phyloP scores from a whole-genome alignment of 2,888 invertebrate genomes.

The Leucophora obtusa region DNA sequence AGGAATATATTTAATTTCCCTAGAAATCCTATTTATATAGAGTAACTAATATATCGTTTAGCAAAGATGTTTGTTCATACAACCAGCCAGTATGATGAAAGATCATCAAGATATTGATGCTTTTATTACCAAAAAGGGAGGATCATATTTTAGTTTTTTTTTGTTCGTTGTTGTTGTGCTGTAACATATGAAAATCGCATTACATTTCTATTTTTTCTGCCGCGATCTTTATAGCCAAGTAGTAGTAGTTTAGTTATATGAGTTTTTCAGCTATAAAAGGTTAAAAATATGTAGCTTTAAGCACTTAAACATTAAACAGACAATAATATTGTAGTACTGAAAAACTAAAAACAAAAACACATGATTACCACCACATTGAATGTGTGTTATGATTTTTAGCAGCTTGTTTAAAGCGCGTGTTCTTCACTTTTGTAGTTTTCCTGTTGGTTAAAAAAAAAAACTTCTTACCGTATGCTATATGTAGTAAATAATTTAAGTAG shows the following conservation, averaged over 20 bases:
- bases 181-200: neutral
- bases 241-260: neutral
- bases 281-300: constrained; percentile 46
- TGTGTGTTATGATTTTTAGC: constrained; percentile 7
- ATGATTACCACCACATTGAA: constrained; percentile 26
- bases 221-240: neutral
- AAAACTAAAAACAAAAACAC: neutral
- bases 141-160: constrained; percentile 27
- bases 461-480: neutral
- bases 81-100: constrained; percentile 3
- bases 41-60: constrained; percentile 25
- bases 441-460: neutral
- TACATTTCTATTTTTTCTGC: constrained; percentile 19
- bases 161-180: neutral
- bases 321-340: constrained; percentile 29
- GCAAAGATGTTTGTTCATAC: neutral
- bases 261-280: constrained; percentile 45
- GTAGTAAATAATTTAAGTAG: neutral
- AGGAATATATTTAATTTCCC: constrained; percentile 42
- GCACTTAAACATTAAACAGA: constrained; percentile 46
- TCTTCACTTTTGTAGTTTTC: constrained; percentile 15
- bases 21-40: constrained; percentile 42
- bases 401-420: constrained; percentile 48
- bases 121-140: constrained; percentile 53
- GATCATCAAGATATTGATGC: constrained; percentile 56